Percentiles rank a stretch among this genome's conserved stretches.
Conservation (phyloP, 2,888 invertebrate genomes). For the Panopea generosa region DNA sequence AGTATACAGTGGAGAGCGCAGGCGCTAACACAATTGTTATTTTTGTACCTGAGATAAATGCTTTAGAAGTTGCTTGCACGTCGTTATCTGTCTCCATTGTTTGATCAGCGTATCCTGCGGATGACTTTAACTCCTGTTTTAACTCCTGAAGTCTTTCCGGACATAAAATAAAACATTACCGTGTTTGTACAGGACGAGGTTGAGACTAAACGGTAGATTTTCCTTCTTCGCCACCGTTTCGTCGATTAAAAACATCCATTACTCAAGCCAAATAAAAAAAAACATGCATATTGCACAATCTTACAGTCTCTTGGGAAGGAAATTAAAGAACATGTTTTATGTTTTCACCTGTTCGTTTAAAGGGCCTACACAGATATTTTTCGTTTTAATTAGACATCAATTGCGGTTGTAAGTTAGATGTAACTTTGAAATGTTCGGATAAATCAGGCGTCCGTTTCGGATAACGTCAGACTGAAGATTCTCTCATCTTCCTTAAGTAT, state of each 20-base stretch:
- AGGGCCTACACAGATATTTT: slow-evolving; percentile 14
- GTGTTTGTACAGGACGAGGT: slow-evolving; percentile 9
- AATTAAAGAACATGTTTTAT: slow-evolving; percentile 46
- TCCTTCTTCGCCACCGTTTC: not conserved
- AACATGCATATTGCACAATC: not conserved
- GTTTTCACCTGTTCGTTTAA: slow-evolving; percentile 52
- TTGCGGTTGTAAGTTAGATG: not conserved
- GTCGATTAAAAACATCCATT: not conserved
- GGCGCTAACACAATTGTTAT: too few species aligned
- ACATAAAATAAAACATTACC: not conserved
- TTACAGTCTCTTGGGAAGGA: slow-evolving; percentile 25
- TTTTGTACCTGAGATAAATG: too few species aligned
- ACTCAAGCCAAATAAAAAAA: not conserved
- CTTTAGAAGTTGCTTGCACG: too few species aligned
- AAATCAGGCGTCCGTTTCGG: slow-evolving; percentile 26
- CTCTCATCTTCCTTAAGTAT: not conserved
- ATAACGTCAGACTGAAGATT: slow-evolving; percentile 17
- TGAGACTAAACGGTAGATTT: not conserved
- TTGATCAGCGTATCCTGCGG: not conserved
- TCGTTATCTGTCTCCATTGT: not conserved
- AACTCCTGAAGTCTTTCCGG: slow-evolving; percentile 4
- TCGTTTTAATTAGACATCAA: slow-evolving; percentile 38
- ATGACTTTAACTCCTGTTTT: not conserved
- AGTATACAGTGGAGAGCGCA: too few species aligned
- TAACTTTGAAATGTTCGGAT: slow-evolving; percentile 14